phyloP scores from a whole-genome alignment of 2,113 vertebrate genomes.

The Urocitellus parryii region DNA sequence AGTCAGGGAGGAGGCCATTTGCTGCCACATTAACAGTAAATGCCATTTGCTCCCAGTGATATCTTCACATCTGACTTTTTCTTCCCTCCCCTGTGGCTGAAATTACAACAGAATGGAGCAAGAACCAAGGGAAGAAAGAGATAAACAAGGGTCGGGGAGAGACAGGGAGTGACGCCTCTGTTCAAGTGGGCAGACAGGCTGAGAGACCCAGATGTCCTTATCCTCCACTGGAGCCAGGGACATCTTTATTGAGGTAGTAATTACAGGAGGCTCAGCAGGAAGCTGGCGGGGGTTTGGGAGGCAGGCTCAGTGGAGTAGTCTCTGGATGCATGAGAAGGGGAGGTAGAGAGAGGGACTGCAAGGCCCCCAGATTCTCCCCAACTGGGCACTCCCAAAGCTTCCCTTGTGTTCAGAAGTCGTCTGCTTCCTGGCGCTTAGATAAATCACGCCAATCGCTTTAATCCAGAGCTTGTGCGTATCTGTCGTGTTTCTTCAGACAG shows the following conservation, averaged over 20 bases:
- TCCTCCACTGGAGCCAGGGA: neutral
- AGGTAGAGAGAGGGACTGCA: neutral
- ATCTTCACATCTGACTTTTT: slow-evolving; percentile 71
- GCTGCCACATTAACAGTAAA: slow-evolving; percentile 72
- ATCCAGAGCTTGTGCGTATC: neutral
- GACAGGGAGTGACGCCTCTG: slow-evolving; percentile 42
- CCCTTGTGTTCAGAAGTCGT: neutral
- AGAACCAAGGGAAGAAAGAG: slow-evolving; percentile 54
- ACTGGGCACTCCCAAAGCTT: neutral
- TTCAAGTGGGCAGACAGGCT: slow-evolving; percentile 51
- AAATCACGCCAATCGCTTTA: neutral
- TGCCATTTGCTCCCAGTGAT: slow-evolving; percentile 64
- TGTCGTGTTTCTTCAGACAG: neutral
- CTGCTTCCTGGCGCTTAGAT: neutral
- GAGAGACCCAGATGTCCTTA: slow-evolving; percentile 31
- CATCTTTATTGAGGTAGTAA: neutral
- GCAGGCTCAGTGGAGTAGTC: neutral
- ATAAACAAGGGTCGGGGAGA: slow-evolving; percentile 65
- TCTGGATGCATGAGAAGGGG: neutral
- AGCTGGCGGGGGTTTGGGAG: neutral
- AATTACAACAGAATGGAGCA: slow-evolving; percentile 65
- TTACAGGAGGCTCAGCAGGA: neutral
- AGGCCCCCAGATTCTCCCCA: neutral
- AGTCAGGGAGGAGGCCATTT: slow-evolving; percentile 59
- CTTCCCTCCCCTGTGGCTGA: slow-evolving; percentile 59